phyloP scores from a whole-genome alignment of 2,797 vertebrate genomes.

The Eulemur rubriventer region DNA sequence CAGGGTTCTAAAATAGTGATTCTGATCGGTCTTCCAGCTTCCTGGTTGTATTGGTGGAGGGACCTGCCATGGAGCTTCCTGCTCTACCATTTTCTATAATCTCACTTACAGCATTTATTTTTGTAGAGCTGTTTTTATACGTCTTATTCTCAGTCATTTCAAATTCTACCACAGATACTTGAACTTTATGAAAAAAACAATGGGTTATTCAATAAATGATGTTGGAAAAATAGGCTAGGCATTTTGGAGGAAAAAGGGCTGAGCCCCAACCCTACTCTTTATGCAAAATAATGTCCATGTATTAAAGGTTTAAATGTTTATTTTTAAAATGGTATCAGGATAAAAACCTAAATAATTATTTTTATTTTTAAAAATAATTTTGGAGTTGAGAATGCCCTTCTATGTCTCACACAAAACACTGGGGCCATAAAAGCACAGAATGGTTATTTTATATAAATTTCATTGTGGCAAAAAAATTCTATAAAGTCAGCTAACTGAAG shows the following conservation, averaged over 20 bases:
- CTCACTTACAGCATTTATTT: background rate
- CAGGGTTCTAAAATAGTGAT: background rate
- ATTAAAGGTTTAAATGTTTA: constrained; percentile 9
- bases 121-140: constrained; percentile 1
- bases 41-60: background rate
- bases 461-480: background rate
- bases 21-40: background rate
- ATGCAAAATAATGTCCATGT: background rate
- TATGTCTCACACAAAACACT: background rate
- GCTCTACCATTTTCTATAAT: background rate
- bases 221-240: background rate
- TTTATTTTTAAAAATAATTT: constrained; percentile 37
- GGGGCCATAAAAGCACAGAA: background rate
- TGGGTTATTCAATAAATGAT: background rate
- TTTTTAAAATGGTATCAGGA: background rate
- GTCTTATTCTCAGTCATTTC: background rate
- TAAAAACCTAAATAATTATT: background rate
- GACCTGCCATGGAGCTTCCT: background rate
- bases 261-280: background rate
- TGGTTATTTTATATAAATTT: constrained; percentile 8
- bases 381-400: background rate
- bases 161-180: constrained; percentile 10
- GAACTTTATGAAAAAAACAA: background rate
- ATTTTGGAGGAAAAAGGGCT: constrained; percentile 30
- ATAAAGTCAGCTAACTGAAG: background rate